Evolutionary conservation across 1,140 invertebrate species (phyloP).

Genomic region (Leucophenga varia): DNA sequence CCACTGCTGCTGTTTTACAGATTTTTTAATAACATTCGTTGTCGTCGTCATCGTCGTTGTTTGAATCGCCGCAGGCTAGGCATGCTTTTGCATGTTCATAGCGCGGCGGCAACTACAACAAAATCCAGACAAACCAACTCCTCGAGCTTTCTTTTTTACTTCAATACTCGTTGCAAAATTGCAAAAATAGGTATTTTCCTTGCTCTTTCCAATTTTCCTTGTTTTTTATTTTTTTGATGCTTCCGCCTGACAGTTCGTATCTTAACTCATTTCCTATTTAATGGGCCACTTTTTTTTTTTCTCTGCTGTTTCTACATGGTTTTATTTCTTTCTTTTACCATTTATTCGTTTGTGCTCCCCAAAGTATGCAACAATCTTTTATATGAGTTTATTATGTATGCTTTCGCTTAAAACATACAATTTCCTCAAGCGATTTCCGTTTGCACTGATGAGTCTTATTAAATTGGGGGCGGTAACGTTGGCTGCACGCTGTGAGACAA

Average conservation of each 20-base stretch:
- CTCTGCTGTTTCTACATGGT: too few species aligned
- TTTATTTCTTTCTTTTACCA: too few species aligned
- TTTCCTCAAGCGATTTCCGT: conserved; percentile 53
- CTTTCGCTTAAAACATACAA: conserved; percentile 52
- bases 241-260: not conserved
- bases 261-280: not conserved
- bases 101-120: too few species aligned
- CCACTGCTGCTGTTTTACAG: conserved; percentile 1
- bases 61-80: conserved; percentile 39
- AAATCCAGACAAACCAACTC: too few species aligned
- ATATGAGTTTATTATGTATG: conserved; percentile 54
- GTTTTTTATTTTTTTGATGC: not conserved
- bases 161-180: conserved; percentile 6
- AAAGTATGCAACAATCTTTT: conserved; percentile 47
- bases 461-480: conserved; percentile 23
- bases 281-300: too few species aligned
- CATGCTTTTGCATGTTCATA: conserved; percentile 10
- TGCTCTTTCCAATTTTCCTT: conserved; percentile 6
- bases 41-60: too few species aligned
- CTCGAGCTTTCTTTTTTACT: too few species aligned
- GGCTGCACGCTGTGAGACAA: not conserved
- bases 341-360: not conserved
- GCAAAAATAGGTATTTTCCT: conserved; percentile 48
- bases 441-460: conserved; percentile 51
- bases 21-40: conserved; percentile 43